phyloP scores from a whole-genome alignment of 2,888 invertebrate genomes.

The Tineola bisselliella region DNA sequence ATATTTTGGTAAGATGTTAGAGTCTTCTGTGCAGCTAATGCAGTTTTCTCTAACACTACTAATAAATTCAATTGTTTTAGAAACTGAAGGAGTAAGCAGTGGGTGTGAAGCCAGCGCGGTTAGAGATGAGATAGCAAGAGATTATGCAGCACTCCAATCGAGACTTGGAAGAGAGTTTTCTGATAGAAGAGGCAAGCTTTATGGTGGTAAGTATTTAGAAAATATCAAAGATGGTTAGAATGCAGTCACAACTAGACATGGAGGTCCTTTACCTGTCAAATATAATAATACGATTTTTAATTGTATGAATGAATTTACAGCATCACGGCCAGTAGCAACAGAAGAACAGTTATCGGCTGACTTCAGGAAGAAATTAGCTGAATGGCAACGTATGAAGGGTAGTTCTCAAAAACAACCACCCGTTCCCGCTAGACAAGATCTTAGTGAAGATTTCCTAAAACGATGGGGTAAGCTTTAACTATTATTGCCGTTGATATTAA shows the following conservation, averaged over 20 bases:
- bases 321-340: slow-evolving; percentile 52
- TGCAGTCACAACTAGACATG: not conserved
- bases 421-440: slow-evolving; percentile 70
- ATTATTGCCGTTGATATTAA: not conserved
- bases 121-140: slow-evolving; percentile 74
- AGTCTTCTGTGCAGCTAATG: not conserved
- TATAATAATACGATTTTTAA: too few species aligned
- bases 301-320: slow-evolving; percentile 21
- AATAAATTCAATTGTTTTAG: too few species aligned
- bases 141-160: slow-evolving; percentile 77
- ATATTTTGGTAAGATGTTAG: too few species aligned
- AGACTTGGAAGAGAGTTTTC: slow-evolving; percentile 80
- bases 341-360: slow-evolving; percentile 81
- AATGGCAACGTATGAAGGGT: slow-evolving; percentile 83
- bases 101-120: slow-evolving; percentile 58
- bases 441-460: slow-evolving; percentile 84
- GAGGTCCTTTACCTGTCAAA: too few species aligned
- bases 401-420: slow-evolving; percentile 45
- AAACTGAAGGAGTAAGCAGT: slow-evolving; percentile 55
- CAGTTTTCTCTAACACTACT: too few species aligned
- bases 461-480: slow-evolving; percentile 70
- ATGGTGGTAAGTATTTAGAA: slow-evolving; percentile 25
- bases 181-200: slow-evolving; percentile 64
- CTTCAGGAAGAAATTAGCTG: slow-evolving; percentile 83
- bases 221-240: too few species aligned